Conservation (phyloP, 2,888 invertebrate genomes). For the Cheilosia scutellata region DNA sequence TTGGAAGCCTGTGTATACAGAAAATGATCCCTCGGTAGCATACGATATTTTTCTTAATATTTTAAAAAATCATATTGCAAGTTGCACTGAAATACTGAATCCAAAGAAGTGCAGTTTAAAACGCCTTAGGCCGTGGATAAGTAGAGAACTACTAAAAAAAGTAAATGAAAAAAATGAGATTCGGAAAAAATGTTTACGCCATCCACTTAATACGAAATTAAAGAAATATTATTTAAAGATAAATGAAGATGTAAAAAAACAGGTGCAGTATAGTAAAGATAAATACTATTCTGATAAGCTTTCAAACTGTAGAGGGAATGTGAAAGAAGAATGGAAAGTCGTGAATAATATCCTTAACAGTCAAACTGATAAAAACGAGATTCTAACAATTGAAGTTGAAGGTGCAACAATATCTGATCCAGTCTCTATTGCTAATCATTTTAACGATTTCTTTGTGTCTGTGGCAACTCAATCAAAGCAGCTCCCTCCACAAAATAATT, state of each 20-base stretch:
- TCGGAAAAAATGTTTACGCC: constrained; percentile 17
- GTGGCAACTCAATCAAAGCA: constrained; percentile 15
- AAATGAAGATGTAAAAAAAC: constrained; percentile 20
- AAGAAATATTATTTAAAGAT: constrained; percentile 22
- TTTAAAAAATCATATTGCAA: constrained; percentile 36
- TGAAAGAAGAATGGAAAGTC: constrained; percentile 43
- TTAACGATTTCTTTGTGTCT: constrained; percentile 12
- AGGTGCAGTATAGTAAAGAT: constrained; percentile 12
- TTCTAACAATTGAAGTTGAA: constrained; percentile 32
- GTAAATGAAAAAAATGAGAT: constrained; percentile 36
- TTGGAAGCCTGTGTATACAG: constrained; percentile 20
- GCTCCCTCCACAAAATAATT: constrained; percentile 9
- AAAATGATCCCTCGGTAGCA: constrained; percentile 29
- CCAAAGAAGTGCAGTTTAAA: constrained; percentile 5
- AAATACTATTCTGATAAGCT: constrained; percentile 33
- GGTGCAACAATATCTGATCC: constrained; percentile 19
- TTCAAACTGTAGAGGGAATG: constrained; percentile 16
- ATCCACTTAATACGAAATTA: constrained; percentile 16
- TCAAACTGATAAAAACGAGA: constrained; percentile 2
- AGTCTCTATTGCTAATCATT: constrained; percentile 17
- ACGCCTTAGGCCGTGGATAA: constrained; percentile 41
- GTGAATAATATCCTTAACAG: constrained; percentile 27
- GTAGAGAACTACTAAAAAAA: constrained; percentile 12
- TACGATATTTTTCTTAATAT: constrained; percentile 35
- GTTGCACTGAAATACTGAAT: neutral